phyloP scores from a whole-genome alignment of 2,113 vertebrate genomes.

The Antechinus stuartii region DNA sequence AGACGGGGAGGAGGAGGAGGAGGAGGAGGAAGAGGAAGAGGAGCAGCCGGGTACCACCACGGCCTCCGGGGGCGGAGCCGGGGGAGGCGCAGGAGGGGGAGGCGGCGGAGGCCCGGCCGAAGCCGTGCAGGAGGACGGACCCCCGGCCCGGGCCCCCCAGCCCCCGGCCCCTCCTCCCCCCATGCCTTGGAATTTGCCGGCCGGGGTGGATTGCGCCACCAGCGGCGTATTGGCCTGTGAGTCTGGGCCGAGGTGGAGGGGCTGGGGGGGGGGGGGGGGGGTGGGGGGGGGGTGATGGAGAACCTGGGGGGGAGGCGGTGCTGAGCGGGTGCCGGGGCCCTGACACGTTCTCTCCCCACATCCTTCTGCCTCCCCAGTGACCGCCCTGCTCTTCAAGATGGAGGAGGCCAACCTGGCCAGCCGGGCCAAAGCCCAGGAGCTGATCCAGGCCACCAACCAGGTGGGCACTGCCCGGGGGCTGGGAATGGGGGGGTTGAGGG shows the following conservation, averaged over 20 bases:
- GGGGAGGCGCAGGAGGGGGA: slow-evolving; percentile 55
- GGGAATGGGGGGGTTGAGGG: accelerated
- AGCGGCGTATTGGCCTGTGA: slow-evolving; percentile 93
- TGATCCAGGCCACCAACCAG: slow-evolving; percentile 96
- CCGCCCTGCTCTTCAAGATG: slow-evolving; percentile 96
- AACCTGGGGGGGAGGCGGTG: neutral
- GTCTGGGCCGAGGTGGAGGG: slow-evolving; percentile 64
- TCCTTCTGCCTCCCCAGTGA: slow-evolving; percentile 72
- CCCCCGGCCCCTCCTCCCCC: slow-evolving; percentile 86
- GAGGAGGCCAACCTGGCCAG: slow-evolving; percentile 94
- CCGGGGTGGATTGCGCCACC: slow-evolving; percentile 93
- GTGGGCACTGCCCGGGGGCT: slow-evolving; percentile 74
- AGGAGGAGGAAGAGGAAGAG: slow-evolving; percentile 76
- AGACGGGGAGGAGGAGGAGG: slow-evolving; percentile 72
- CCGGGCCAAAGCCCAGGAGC: slow-evolving; percentile 94
- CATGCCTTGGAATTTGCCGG: slow-evolving; percentile 93
- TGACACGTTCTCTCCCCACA: neutral
- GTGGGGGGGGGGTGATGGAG: neutral
- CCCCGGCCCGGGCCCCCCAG: slow-evolving; percentile 75
- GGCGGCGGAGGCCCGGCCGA: slow-evolving; percentile 74
- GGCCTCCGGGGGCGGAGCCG: slow-evolving; percentile 59
- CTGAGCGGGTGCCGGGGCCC: too few species aligned
- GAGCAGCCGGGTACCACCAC: slow-evolving; percentile 78
- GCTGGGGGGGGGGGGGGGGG: accelerated
- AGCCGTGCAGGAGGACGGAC: slow-evolving; percentile 66